phyloP scores from a whole-genome alignment of 1,140 invertebrate species.

The Lycorma delicatula region DNA sequence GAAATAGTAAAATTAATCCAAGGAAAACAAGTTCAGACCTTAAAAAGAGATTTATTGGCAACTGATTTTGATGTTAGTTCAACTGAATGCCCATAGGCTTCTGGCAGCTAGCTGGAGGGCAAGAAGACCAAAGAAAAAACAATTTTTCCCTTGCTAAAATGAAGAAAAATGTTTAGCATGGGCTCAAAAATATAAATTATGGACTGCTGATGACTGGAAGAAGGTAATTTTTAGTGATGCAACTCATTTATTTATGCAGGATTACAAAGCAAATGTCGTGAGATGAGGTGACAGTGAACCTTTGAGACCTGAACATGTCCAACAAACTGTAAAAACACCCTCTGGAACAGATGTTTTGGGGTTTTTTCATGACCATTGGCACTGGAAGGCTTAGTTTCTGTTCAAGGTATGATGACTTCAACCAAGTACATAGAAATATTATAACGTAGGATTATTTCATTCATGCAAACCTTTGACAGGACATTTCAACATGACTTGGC shows the following conservation, averaged over 20 bases:
- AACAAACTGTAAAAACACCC: not conserved
- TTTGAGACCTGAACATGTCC: not conserved
- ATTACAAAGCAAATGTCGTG: conserved; percentile 3
- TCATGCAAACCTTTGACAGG: too few species aligned
- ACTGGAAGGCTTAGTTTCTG: too few species aligned
- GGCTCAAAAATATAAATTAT: conserved; percentile 1
- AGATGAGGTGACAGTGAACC: not conserved
- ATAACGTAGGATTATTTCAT: too few species aligned
- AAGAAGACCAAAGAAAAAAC: conserved; percentile 14
- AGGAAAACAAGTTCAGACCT: too few species aligned
- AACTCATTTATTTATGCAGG: conserved; percentile 7
- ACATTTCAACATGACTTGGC: too few species aligned
- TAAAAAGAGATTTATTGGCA: too few species aligned
- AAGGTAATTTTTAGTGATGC: conserved; percentile 13
- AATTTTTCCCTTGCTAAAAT: not conserved
- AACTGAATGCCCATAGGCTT: too few species aligned
- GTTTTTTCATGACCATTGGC: not conserved
- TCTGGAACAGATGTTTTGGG: conserved; percentile 5
- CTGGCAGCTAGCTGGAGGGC: too few species aligned
- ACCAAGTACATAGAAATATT: too few species aligned
- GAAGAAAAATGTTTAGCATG: not conserved
- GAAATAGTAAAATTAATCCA: conserved; percentile 7
- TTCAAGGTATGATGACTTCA: too few species aligned
- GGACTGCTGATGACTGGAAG: conserved; percentile 1
- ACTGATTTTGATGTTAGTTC: too few species aligned